Base-by-base conservation (phyloP, 2,888 invertebrate species). In the Saturnia pavonia region DNA sequence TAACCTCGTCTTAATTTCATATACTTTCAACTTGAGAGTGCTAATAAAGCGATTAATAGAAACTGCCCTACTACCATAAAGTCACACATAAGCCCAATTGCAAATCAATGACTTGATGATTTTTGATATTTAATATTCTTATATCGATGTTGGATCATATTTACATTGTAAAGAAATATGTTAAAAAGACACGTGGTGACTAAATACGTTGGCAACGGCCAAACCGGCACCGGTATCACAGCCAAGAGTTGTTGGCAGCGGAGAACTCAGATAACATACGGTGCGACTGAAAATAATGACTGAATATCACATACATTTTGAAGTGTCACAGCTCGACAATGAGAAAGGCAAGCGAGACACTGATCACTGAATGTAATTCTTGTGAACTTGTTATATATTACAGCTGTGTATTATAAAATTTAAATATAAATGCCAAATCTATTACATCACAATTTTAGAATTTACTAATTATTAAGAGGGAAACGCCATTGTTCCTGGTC, bases 241-340 rank as follows among this genome's bases (percentile, higher is more conserved):
- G 82, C 83, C 85, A 83, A 84, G 78, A 82, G 75, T 71, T 80
- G 81, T 84, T 85, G 86, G 85, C 85, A 85, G 74, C 74, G 54
- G 74, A 73, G 40, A n/a, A 19, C n/a, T 40, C 40, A 40, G 65
- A 65, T 40, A n/a, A 40, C 34, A 22, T 40, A n/a, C 40, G 34
- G 65, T 65, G 19, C 34, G 65, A 65, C 34, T 65, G 40, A 65
- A 65, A 65, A 65, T 65, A 19, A 65, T 40, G 40, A 40, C 65
- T n/a, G 65, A 40, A n/a, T 40, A 65, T 65, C 65, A n/a, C 19
- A 40, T 60, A 40, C 40, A 40, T 65, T 34, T 65, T 65, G 40
- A 65, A 65, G 40, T 40, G n/a, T 40, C 65, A 60, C 25, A 14
- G 11, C 25, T 27, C 57, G 57, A 60, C 57, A 60, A 60, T 60